Percentiles rank a stretch among this genome's conserved stretches.
phyloP scores from a whole-genome alignment of 2,797 vertebrate genomes.

The Crypturellus tataupa region DNA sequence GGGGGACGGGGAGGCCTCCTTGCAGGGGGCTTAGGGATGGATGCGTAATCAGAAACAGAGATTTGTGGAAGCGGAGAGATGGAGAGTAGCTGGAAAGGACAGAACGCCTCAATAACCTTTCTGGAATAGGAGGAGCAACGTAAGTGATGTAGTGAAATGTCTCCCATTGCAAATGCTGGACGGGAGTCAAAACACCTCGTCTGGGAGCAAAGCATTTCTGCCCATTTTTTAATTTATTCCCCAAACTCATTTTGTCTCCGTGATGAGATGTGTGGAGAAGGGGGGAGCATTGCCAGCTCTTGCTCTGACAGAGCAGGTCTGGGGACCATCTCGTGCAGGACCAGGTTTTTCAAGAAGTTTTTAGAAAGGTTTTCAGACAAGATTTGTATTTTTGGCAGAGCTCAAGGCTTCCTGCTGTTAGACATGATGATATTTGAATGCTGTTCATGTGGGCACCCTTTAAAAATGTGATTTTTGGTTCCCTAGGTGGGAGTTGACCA shows the following conservation, averaged over 20 bases:
- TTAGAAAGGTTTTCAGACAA: background rate
- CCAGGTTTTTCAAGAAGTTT: background rate
- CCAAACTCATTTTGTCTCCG: background rate
- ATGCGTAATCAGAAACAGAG: conserved; percentile 1
- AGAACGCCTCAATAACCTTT: background rate
- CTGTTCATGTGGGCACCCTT: background rate
- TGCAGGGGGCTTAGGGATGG: background rate
- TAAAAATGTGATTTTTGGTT: background rate
- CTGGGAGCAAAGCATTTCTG: background rate
- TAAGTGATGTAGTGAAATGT: background rate
- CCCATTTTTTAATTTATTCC: background rate
- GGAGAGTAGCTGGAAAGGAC: conserved; percentile 6
- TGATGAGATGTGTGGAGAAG: background rate
- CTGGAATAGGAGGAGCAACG: background rate
- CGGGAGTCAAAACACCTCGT: conserved; percentile 5
- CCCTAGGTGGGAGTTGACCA: background rate
- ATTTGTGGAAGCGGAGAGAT: background rate
- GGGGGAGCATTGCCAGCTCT: background rate
- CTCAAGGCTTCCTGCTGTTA: background rate
- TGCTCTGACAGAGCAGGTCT: background rate
- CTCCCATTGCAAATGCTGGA: background rate
- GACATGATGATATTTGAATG: background rate
- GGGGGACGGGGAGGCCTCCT: background rate
- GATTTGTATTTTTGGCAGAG: background rate
- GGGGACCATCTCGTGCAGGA: background rate